These are phyloP conservation scores for Phalacrocorax aristotelis DNA, from an alignment of 2,113 vertebrate genomes.

Conservation along the genomic window DNA sequence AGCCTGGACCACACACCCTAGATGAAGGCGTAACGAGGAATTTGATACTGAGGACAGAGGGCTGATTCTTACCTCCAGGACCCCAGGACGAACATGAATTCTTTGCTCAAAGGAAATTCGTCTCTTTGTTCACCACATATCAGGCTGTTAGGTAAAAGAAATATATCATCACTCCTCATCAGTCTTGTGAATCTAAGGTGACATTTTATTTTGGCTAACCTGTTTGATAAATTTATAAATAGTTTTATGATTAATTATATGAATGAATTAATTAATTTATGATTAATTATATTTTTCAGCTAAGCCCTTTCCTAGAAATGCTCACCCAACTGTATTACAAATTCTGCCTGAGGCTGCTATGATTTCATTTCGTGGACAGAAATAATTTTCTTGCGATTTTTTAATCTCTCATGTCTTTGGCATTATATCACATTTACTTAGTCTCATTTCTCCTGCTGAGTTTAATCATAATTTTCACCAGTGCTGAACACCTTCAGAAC, in stretches of 20 bases:
- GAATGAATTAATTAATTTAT: not conserved
- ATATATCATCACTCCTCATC: not conserved
- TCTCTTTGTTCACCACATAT: not conserved
- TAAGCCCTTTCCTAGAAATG: not conserved
- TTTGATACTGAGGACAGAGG: not conserved
- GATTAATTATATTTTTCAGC: not conserved
- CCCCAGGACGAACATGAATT: not conserved
- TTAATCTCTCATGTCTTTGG: not conserved
- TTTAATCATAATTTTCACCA: not conserved
- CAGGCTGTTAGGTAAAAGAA: not conserved
- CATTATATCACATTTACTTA: not conserved
- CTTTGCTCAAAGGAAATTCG: not conserved
- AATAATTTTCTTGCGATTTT: not conserved
- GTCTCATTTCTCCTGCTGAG: not conserved
- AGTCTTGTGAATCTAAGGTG: not conserved
- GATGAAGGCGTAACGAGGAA: not conserved
- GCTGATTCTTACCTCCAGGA: not conserved
- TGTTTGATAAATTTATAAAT: not conserved
- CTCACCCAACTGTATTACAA: not conserved
- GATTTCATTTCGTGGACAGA: not conserved
- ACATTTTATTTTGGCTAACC: not conserved
- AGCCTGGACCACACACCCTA: not conserved
- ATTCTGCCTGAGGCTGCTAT: not conserved
- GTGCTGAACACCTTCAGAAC: not conserved
- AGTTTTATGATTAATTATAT: not conserved